Conservation (phyloP, 1,140 invertebrate genomes). For the Sitodiplosis mosellana region DNA sequence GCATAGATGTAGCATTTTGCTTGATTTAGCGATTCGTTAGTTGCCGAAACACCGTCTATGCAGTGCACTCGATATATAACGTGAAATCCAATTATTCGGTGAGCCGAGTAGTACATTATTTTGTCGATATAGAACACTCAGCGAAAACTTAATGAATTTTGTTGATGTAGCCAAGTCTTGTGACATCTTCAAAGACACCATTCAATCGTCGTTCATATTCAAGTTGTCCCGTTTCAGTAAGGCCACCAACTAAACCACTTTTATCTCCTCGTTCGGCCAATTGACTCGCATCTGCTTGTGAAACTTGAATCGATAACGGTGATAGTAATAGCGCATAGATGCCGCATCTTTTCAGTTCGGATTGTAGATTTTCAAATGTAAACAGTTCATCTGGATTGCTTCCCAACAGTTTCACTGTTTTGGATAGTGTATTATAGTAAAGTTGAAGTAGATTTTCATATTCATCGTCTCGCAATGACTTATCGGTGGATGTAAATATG, state of each 20-base stretch:
- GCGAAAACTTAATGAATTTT: no score
- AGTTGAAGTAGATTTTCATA: background rate
- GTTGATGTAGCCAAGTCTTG: no score
- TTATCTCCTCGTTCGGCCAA: background rate
- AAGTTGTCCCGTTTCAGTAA: no score
- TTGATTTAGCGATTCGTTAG: no score
- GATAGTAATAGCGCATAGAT: background rate
- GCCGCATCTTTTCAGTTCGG: background rate
- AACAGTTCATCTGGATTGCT: background rate
- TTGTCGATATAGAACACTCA: no score
- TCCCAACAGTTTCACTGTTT: background rate
- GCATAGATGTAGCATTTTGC: conserved; percentile 1
- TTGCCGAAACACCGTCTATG: no score
- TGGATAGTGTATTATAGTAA: background rate
- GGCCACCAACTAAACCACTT: no score
- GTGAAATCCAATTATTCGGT: no score
- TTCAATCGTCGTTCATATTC: no score
- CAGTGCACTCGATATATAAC: no score
- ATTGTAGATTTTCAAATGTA: background rate
- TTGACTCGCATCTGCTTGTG: background rate
- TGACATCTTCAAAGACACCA: no score
- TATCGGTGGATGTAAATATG: conserved; percentile 32
- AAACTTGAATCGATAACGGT: background rate
- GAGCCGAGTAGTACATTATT: no score
- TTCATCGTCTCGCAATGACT: conserved; percentile 26